A percentile compares a stretch with the other conserved stretches of the same genome.
phyloP scores from a whole-genome alignment of 2,888 invertebrate species.

The Pandemis corylana region DNA sequence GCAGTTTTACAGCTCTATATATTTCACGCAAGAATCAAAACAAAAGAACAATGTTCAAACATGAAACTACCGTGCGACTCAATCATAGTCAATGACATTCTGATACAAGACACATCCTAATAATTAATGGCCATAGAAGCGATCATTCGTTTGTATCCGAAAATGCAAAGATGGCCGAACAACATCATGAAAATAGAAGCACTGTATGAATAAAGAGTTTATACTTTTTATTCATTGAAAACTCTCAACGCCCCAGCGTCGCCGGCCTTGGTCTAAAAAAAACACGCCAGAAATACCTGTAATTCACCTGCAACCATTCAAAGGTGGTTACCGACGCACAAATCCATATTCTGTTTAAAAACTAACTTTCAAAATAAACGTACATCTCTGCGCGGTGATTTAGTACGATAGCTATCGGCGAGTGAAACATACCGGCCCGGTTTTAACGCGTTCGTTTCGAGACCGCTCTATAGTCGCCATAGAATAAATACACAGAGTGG shows the following conservation, averaged over 20 bases:
- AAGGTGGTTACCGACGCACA: slow-evolving; percentile 32
- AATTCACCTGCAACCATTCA: slow-evolving; percentile 39
- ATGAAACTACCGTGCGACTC: too few relatives aligned
- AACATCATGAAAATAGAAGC: too few relatives aligned
- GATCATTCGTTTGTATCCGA: too few relatives aligned
- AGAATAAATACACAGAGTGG: too few relatives aligned
- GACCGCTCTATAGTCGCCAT: slow-evolving; percentile 24
- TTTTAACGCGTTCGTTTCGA: slow-evolving; percentile 30
- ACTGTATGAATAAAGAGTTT: too few relatives aligned
- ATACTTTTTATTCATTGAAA: slow-evolving; percentile 1
- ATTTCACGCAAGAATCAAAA: too few relatives aligned
- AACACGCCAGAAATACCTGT: slow-evolving; percentile 33
- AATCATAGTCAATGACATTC: too few relatives aligned
- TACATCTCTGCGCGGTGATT: slow-evolving; percentile 63
- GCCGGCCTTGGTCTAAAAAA: slow-evolving; percentile 36
- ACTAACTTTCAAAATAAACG: slow-evolving; percentile 65
- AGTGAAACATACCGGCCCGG: slow-evolving; percentile 72
- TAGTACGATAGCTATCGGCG: slow-evolving; percentile 68
- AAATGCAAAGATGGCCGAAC: too few relatives aligned
- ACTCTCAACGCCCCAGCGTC: slow-evolving; percentile 4
- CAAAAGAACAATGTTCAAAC: too few relatives aligned
- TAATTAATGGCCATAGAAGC: too few relatives aligned
- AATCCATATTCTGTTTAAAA: slow-evolving; percentile 50
- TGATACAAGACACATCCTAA: too few relatives aligned
- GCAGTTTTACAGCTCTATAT: too few relatives aligned